These are phyloP conservation scores for Metacarcinus magister DNA, from an alignment of 2,888 invertebrate species.

Conservation along the genomic window DNA sequence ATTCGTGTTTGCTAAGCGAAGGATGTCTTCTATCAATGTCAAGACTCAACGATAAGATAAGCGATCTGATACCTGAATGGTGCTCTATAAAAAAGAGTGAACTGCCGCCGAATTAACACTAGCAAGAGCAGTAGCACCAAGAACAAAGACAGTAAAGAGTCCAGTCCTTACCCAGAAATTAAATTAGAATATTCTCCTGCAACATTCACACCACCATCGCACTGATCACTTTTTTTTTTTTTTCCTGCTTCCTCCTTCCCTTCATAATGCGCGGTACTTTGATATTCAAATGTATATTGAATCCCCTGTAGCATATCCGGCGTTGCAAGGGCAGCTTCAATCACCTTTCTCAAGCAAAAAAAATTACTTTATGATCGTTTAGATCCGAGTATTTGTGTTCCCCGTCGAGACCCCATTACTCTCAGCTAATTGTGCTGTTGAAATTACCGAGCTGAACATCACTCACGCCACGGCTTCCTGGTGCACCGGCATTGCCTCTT, in stretches of 20 bases:
- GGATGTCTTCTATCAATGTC: not conserved
- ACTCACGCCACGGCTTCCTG: not conserved
- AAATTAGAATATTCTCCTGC: not conserved
- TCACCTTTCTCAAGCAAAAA: not conserved
- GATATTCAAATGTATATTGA: not conserved
- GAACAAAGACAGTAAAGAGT: not conserved
- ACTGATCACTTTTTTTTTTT: not conserved
- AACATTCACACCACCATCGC: not conserved
- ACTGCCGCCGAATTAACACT: not conserved
- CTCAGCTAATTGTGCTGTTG: constrained; percentile 31
- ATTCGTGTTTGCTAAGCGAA: not conserved
- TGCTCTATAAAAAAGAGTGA: not conserved
- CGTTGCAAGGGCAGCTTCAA: not conserved
- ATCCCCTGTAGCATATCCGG: not conserved
- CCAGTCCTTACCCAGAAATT: not conserved
- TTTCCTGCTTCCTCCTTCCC: not conserved
- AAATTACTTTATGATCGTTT: not conserved
- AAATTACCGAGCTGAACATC: not conserved
- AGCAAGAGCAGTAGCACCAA: not conserved
- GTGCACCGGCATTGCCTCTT: not conserved
- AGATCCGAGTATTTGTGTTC: not conserved
- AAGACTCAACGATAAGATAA: not conserved
- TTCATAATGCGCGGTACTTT: not conserved
- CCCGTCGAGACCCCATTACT: not conserved
- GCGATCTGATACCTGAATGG: not conserved